These are phyloP conservation scores for Lordiphosa collinella DNA, from an alignment of 1,140 invertebrate genomes.

Conservation along the genomic window DNA sequence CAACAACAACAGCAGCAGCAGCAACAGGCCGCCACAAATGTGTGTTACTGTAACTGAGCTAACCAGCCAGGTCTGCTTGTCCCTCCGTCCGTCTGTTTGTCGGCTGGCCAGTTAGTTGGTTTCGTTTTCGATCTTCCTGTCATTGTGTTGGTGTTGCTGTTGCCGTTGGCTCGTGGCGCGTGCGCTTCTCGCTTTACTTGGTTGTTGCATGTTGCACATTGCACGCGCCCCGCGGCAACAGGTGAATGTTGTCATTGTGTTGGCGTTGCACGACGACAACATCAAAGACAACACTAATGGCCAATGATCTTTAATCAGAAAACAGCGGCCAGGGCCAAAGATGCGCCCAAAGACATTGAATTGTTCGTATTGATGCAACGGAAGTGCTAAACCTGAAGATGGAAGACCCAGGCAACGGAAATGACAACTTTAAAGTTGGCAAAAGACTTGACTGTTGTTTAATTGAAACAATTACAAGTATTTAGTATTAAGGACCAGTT, in stretches of 20 bases:
- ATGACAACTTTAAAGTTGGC: not conserved
- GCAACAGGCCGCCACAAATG: constrained; percentile 37
- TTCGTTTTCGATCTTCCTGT: constrained; percentile 77
- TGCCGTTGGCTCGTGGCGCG: constrained; percentile 42
- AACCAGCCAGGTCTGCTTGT: constrained; percentile 25
- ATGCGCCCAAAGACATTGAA: constrained; percentile 4
- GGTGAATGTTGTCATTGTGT: constrained; percentile 57
- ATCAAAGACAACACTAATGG: constrained; percentile 35
- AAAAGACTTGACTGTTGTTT: too few relatives aligned
- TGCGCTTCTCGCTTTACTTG: constrained; percentile 58
- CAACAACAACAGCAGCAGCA: constrained; percentile 25
- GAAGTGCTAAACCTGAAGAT: constrained; percentile 25
- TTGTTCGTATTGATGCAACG: constrained; percentile 15
- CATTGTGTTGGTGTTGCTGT: constrained; percentile 54
- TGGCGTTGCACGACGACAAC: constrained; percentile 25
- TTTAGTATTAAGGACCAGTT: too few relatives aligned
- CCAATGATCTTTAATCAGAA: constrained; percentile 59
- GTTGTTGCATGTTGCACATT: constrained; percentile 58
- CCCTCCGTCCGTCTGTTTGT: constrained; percentile 7
- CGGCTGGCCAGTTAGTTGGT: constrained; percentile 44
- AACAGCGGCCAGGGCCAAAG: constrained; percentile 39
- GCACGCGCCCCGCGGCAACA: constrained; percentile 53
- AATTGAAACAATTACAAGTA: not conserved
- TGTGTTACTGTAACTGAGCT: constrained; percentile 75
- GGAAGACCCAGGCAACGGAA: not conserved